Evolutionary conservation across 2,797 vertebrate species (phyloP).

Genomic region (Bradypodion ventrale): DNA sequence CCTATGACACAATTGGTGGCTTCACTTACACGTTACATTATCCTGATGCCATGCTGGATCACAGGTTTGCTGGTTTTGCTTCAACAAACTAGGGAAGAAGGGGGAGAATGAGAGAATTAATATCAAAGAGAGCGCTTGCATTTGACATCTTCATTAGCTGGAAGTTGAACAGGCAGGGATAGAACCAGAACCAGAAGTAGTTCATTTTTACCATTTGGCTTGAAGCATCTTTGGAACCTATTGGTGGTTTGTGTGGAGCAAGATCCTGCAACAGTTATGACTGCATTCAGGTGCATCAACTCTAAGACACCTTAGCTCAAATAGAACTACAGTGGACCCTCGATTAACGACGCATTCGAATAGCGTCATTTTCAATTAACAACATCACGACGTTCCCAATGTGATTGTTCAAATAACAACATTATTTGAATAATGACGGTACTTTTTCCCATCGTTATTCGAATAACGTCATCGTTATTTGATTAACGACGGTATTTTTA

Average conservation of each 20-base stretch:
- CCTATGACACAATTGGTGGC: conserved; percentile 13
- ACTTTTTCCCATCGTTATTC: no score
- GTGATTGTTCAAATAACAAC: no score
- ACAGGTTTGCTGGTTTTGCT: not conserved
- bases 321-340: not conserved
- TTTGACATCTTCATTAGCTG: conserved; percentile 11
- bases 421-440: no score
- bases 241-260: not conserved
- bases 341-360: no score
- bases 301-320: not conserved
- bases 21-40: rapidly evolving
- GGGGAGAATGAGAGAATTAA: not conserved
- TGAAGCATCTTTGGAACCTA: not conserved
- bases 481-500: no score
- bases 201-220: conserved; percentile 8
- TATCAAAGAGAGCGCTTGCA: rapidly evolving
- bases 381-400: no score
- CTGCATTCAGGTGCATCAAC: not conserved
- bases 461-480: no score
- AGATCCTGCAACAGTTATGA: not conserved
- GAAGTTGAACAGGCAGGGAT: not conserved
- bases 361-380: no score
- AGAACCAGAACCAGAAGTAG: not conserved
- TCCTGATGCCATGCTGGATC: conserved; percentile 4
- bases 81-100: rapidly evolving